Evolutionary conservation across 1,140 invertebrate genomes (phyloP), one percentile per base, ranked within the genome.

Genomic region (Maconellicoccus hirsutus): DNA sequence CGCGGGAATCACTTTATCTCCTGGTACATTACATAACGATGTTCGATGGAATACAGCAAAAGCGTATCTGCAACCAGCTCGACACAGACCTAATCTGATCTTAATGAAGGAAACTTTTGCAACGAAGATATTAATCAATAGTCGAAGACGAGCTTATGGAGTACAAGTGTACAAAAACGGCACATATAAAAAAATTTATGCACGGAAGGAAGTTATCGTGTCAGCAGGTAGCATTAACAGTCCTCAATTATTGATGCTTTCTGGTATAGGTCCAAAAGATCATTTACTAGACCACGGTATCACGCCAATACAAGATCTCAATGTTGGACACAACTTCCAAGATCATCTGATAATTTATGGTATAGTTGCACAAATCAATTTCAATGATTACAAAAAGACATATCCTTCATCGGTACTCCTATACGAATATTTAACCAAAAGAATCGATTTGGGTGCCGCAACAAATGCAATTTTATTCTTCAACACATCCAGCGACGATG

Each of bases 241-340:
- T 22, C 76, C 77, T 39, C 74, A 78, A 61, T 39, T 83, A 14
- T 75, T 82, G 0, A 79, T 82, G 77, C 70, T 81, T 21, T 82
- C 80, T 71, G 81, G 81, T 23, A 75, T 82, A 22, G 81, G 81
- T 27, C 80, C 80, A 0, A 75, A 69, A 23, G 75, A 77, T 0
- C 79, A 82, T 71, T 71, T 82, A 27, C 52, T 71, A 70, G 66
- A 73, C 33, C 6, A 74, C 0, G 72, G 71, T 33, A 87, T 90
- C 38, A 80, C 83, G 1, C 81, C 87, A 0, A 72, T 88, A 0
- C 82, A 84, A 72, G 85, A 94, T 80, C 81, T 89, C n/a, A 87
- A 87, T 0, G 89, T 91, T 7, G 89, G 89, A 0, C 84, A 85
- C 69, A 92, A 91, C 77, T 78, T 92, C 2, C 89, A 90, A 83